A percentile compares a stretch with the other conserved stretches of the same genome.
phyloP scores from a whole-genome alignment of 2,888 invertebrate genomes.

The Lypha dubia region DNA sequence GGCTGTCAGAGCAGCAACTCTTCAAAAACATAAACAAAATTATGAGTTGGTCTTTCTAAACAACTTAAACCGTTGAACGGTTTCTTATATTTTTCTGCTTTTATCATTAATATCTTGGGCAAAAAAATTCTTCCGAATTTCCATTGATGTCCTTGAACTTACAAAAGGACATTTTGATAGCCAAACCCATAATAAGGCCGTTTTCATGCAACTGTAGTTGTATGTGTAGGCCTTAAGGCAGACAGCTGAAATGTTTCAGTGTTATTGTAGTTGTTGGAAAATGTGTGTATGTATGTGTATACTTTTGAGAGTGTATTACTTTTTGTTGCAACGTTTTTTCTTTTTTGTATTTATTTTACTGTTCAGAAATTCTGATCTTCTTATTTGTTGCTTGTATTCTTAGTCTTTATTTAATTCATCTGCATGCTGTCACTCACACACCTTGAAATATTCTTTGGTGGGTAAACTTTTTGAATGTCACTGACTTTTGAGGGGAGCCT shows the following conservation, averaged over 20 bases:
- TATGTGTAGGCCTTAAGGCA: constrained; percentile 17
- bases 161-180: constrained; percentile 29
- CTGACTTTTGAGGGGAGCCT: background rate
- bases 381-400: background rate
- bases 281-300: background rate
- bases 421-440: background rate
- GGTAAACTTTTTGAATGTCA: background rate
- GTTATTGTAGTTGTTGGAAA: background rate
- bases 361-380: background rate
- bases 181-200: constrained; percentile 6
- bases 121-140: constrained; percentile 20
- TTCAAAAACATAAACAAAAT: constrained; percentile 2
- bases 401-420: background rate
- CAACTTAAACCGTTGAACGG: background rate
- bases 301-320: background rate
- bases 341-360: constrained; percentile 26
- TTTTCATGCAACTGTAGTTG: constrained; percentile 14
- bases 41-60: background rate
- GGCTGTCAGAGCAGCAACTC: background rate
- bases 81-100: background rate
- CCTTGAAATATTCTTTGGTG: background rate
- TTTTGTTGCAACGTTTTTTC: constrained; percentile 14
- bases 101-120: constrained; percentile 2
- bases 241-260: background rate
- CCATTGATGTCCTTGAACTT: constrained; percentile 60